Conservation (phyloP, 2,888 invertebrate species). For the Athetis lepigone region DNA sequence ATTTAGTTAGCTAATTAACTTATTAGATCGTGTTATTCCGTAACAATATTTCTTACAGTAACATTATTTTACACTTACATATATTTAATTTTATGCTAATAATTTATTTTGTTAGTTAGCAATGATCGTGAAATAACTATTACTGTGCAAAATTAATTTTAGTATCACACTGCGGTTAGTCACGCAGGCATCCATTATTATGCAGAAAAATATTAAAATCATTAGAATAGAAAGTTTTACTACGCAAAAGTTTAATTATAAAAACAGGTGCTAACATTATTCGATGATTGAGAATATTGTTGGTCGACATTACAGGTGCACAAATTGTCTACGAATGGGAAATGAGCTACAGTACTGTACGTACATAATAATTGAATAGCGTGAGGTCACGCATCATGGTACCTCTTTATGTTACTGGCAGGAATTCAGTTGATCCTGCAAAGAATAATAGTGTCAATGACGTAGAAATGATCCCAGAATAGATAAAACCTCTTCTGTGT, state of each 20-base stretch:
- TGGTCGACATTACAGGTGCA: background rate
- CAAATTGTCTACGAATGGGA: background rate
- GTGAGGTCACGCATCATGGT: conserved; percentile 15
- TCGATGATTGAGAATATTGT: background rate
- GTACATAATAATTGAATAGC: conserved; percentile 12
- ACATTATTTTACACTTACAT: conserved; percentile 36
- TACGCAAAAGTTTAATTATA: conserved; percentile 6
- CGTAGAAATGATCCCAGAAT: too few relatives aligned
- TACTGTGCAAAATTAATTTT: conserved; percentile 40
- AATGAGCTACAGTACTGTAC: background rate
- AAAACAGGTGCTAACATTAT: conserved; percentile 4
- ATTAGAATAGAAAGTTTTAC: conserved; percentile 40
- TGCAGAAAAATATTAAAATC: conserved; percentile 32
- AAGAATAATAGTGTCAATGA: conserved; percentile 16
- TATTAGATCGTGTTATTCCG: conserved; percentile 41
- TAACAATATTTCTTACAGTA: conserved; percentile 30
- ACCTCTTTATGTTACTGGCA: conserved; percentile 13
- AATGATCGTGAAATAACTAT: conserved; percentile 35
- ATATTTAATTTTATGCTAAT: conserved; percentile 27
- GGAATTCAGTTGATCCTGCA: conserved; percentile 9
- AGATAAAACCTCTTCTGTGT: too few relatives aligned
- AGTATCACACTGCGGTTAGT: conserved; percentile 27
- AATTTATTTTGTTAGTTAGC: conserved; percentile 41
- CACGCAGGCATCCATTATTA: conserved; percentile 34
- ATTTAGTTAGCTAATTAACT: conserved; percentile 29